These are phyloP conservation scores for Gallinago nigripennis DNA, from an alignment of 2,797 vertebrate genomes.

Conservation along the genomic window DNA sequence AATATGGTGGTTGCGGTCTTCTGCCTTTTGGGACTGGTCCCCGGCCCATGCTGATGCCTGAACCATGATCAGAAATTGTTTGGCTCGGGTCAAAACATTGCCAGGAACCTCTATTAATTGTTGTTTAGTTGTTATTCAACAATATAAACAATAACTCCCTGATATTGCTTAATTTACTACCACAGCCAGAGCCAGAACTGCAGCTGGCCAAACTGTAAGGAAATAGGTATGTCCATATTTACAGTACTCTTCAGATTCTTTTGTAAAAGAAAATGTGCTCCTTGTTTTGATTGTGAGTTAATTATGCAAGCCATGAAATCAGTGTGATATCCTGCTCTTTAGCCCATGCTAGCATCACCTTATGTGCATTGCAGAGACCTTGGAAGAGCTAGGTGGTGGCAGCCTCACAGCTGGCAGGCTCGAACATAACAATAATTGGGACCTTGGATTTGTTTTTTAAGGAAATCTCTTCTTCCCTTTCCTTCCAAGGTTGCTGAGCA, in stretches of 20 bases:
- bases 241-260: neutral
- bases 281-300: neutral
- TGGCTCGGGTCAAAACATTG: neutral
- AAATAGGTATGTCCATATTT: neutral
- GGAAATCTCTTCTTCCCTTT: neutral
- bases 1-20: neutral
- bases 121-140: neutral
- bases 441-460: neutral
- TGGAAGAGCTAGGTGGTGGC: neutral
- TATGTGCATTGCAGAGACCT: neutral
- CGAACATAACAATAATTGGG: neutral
- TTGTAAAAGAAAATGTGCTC: neutral
- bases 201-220: neutral
- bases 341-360: neutral
- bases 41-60: neutral
- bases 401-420: neutral
- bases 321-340: neutral
- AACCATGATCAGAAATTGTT: neutral
- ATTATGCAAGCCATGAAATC: neutral
- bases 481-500: neutral
- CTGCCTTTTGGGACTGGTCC: neutral
- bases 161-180: neutral
- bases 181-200: neutral
- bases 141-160: neutral
- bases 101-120: neutral